phyloP scores from a whole-genome alignment of 1,140 invertebrate genomes.

The Philotrypesis tridentata region DNA sequence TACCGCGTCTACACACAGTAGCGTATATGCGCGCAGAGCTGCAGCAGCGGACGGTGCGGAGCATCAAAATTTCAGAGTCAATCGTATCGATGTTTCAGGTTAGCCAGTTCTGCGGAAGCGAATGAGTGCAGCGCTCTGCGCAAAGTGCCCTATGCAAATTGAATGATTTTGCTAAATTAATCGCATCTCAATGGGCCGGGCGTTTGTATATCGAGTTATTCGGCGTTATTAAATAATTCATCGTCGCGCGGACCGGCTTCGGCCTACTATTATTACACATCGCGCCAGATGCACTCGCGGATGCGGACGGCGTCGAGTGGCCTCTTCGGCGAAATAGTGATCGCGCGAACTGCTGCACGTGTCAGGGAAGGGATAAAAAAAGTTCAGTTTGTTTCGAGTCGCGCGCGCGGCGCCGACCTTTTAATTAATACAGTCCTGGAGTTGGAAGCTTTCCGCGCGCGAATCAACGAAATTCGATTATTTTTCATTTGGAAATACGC shows the following conservation, averaged over 20 bases:
- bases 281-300: too few relatives aligned
- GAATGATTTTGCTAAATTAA: constrained; percentile 37
- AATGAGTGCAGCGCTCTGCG: not conserved
- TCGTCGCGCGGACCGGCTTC: not conserved
- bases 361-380: too few relatives aligned
- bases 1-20: not conserved
- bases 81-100: constrained; percentile 26
- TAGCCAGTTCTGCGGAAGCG: not conserved
- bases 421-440: constrained; percentile 26
- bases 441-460: not conserved
- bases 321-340: too few relatives aligned
- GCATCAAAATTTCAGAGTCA: constrained; percentile 36
- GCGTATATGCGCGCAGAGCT: too few relatives aligned
- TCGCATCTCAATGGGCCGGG: constrained; percentile 4
- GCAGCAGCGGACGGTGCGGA: not conserved
- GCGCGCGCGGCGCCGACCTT: not conserved
- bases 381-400: not conserved
- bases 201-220: constrained; percentile 4
- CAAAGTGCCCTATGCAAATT: constrained; percentile 42
- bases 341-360: too few relatives aligned
- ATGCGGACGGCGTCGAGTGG: too few relatives aligned
- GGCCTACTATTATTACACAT: too few relatives aligned
- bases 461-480: constrained; percentile 32
- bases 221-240: not conserved
- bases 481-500: constrained; percentile 39